Conservation (phyloP, 1,140 invertebrate species). For the Drosophila lacertosa region DNA sequence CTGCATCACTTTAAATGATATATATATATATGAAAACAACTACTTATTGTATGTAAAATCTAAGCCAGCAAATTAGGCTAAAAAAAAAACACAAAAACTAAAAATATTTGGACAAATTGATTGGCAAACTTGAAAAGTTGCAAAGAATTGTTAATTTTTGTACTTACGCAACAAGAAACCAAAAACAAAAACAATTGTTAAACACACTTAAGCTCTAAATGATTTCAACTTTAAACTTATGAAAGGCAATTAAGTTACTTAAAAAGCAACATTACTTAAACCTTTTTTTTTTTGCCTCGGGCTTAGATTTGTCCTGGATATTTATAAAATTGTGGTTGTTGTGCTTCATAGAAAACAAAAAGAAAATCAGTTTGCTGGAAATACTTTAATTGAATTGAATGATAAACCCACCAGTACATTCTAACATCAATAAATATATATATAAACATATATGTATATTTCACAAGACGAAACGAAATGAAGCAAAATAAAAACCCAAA, state of each 20-base stretch:
- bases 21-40: slow-evolving; percentile 33
- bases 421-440: slow-evolving; percentile 40
- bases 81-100: slow-evolving; percentile 36
- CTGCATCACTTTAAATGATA: slow-evolving; percentile 30
- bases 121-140: slow-evolving; percentile 60
- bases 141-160: slow-evolving; percentile 26
- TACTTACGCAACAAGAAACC: slow-evolving; percentile 23
- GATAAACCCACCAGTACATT: slow-evolving; percentile 60
- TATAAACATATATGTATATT: slow-evolving; percentile 15
- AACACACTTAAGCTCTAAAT: slow-evolving; percentile 7
- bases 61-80: slow-evolving; percentile 47
- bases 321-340: not conserved
- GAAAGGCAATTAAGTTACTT: slow-evolving; percentile 25
- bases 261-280: slow-evolving; percentile 4
- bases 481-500: slow-evolving; percentile 55
- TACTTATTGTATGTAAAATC: slow-evolving; percentile 38
- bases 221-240: not conserved
- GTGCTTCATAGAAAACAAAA: not conserved
- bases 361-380: slow-evolving; percentile 28
- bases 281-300: not conserved
- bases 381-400: slow-evolving; percentile 29
- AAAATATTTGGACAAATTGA: slow-evolving; percentile 23
- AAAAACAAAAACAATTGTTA: slow-evolving; percentile 9
- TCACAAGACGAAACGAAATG: slow-evolving; percentile 21
- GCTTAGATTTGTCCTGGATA: slow-evolving; percentile 21